Percentiles rank a stretch among this genome's conserved stretches.
Conservation (phyloP, 2,113 vertebrate genomes). For the Conger conger region DNA sequence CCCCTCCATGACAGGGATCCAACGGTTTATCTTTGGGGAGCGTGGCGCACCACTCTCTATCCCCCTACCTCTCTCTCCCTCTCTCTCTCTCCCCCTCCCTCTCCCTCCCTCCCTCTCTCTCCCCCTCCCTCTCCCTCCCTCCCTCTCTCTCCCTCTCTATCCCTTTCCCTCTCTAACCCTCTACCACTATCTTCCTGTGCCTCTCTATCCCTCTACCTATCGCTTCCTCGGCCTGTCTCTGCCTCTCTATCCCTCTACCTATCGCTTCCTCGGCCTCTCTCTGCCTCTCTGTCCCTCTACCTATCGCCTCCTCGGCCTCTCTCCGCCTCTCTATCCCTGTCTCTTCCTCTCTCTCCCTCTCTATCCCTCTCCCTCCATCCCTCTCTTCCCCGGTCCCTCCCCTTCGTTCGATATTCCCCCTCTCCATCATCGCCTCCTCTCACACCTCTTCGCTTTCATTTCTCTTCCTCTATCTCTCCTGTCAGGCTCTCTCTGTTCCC, state of each 20-base stretch:
- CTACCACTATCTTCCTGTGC: constrained; percentile 6
- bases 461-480: not conserved
- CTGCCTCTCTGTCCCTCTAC: not conserved
- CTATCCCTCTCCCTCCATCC: constrained; percentile 1
- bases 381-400: not conserved
- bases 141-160: not conserved
- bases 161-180: not conserved
- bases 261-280: too few species aligned
- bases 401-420: not conserved
- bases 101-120: not conserved
- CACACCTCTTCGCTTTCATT: too few species aligned
- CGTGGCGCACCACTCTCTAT: not conserved
- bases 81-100: not conserved
- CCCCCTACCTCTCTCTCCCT: not conserved
- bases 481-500: not conserved
- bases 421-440: not conserved
- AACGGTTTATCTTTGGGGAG: not conserved
- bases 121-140: not conserved
- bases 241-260: not conserved
- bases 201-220: not conserved
- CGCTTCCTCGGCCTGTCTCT: too few species aligned
- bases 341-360: constrained; percentile 6
- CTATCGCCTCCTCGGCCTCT: too few species aligned
- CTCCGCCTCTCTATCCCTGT: not conserved
- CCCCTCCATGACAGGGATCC: not conserved